These are phyloP conservation scores for Eulemur rubriventer DNA, from an alignment of 2,797 vertebrate species.

Conservation along the genomic window DNA sequence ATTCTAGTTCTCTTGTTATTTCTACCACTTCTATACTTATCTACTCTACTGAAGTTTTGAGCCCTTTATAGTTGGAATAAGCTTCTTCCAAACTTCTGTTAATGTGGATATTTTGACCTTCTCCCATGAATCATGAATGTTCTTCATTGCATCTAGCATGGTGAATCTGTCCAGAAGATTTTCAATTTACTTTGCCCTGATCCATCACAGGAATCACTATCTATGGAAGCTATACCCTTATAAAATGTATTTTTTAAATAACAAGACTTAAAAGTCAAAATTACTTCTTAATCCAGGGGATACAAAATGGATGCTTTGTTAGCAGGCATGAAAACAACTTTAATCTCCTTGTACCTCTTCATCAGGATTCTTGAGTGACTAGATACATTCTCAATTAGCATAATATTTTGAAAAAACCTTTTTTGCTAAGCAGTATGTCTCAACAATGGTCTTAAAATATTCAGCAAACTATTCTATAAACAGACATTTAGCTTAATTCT, in stretches of 20 bases:
- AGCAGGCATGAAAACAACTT: background rate
- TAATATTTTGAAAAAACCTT: background rate
- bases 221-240: background rate
- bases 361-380: background rate
- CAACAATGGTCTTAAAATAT: background rate
- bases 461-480: background rate
- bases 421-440: background rate
- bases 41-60: background rate
- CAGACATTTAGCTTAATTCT: background rate
- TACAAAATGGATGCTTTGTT: background rate
- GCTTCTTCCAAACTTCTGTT: background rate
- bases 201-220: background rate
- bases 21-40: background rate
- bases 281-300: background rate
- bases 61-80: background rate
- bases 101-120: background rate
- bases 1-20: background rate
- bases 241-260: background rate
- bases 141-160: background rate
- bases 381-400: background rate
- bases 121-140: background rate
- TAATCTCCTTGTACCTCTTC: background rate
- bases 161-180: background rate
- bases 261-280: background rate
- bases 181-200: background rate